phyloP scores from a whole-genome alignment of 2,888 invertebrate genomes.

The Pelosia muscerda region DNA sequence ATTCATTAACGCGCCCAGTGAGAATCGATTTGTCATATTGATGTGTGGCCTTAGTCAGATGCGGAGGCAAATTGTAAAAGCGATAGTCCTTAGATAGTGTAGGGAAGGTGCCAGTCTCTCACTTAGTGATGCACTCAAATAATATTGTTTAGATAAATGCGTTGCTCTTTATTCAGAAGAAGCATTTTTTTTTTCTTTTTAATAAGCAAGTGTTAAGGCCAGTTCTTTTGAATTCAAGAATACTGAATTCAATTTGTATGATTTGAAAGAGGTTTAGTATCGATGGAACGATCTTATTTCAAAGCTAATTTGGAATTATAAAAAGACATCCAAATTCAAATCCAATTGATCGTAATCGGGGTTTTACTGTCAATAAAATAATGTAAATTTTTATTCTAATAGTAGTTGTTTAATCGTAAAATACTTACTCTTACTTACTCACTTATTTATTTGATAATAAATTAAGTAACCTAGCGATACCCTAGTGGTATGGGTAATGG shows the following conservation, averaged over 20 bases:
- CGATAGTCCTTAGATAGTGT: slow-evolving; percentile 46
- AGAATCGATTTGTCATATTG: slow-evolving; percentile 80
- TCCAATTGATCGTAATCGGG: too few relatives aligned
- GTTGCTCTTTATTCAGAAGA: slow-evolving; percentile 5
- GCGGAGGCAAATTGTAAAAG: slow-evolving; percentile 48
- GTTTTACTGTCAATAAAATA: too few relatives aligned
- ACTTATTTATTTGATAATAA: background rate
- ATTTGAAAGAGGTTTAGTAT: background rate
- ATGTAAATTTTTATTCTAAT: too few relatives aligned
- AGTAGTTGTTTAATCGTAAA: too few relatives aligned
- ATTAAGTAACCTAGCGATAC: too few relatives aligned
- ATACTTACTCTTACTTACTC: too few relatives aligned
- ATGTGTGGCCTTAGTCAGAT: slow-evolving; percentile 63
- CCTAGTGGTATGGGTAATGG: too few relatives aligned
- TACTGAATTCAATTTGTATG: background rate
- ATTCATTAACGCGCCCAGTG: slow-evolving; percentile 76
- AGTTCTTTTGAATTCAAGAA: background rate
- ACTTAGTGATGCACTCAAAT: slow-evolving; percentile 35
- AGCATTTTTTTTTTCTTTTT: slow-evolving; percentile 13
- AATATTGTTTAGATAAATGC: slow-evolving; percentile 23
- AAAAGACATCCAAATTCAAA: too few relatives aligned
- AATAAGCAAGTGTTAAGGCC: background rate
- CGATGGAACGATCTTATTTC: too few relatives aligned
- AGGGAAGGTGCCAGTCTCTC: slow-evolving; percentile 28
- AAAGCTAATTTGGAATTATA: too few relatives aligned